phyloP scores from a whole-genome alignment of 2,113 vertebrate species.

The Cyprinus carpio region DNA sequence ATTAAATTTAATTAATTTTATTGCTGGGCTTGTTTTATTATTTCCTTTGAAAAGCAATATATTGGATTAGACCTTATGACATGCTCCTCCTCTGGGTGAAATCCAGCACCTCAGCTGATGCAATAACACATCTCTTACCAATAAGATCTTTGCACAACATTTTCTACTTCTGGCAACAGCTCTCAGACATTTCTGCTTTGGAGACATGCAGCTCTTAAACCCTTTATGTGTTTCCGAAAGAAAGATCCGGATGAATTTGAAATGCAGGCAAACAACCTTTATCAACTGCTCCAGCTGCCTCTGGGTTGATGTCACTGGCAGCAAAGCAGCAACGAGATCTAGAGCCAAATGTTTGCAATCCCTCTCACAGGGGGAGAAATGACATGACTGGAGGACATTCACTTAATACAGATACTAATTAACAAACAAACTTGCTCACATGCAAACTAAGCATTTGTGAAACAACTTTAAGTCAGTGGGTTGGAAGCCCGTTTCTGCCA shows the following conservation, averaged over 20 bases:
- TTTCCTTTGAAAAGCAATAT: conserved; percentile 15
- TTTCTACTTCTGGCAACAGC: conserved; percentile 9
- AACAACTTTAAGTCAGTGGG: background rate
- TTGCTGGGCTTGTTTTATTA: conserved; percentile 28
- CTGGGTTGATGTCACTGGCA: background rate
- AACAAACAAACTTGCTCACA: background rate
- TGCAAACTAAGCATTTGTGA: background rate
- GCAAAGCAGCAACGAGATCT: background rate
- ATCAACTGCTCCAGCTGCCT: background rate
- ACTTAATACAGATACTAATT: conserved; percentile 27
- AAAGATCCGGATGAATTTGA: background rate
- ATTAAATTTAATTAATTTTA: no score
- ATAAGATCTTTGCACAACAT: conserved; percentile 8
- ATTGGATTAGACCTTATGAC: conserved; percentile 46
- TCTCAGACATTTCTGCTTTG: conserved; percentile 15
- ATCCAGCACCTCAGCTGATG: conserved; percentile 21
- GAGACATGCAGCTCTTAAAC: conserved; percentile 6
- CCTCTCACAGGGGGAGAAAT: background rate
- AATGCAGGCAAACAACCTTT: background rate
- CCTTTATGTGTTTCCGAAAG: conserved; percentile 13
- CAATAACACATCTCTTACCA: conserved; percentile 31
- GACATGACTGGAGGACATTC: conserved; percentile 52
- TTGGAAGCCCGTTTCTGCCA: no score
- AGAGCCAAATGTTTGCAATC: background rate
- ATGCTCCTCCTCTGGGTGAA: conserved; percentile 28